Conservation (phyloP, 2,888 invertebrate genomes). For the Fabriciana adippe region DNA sequence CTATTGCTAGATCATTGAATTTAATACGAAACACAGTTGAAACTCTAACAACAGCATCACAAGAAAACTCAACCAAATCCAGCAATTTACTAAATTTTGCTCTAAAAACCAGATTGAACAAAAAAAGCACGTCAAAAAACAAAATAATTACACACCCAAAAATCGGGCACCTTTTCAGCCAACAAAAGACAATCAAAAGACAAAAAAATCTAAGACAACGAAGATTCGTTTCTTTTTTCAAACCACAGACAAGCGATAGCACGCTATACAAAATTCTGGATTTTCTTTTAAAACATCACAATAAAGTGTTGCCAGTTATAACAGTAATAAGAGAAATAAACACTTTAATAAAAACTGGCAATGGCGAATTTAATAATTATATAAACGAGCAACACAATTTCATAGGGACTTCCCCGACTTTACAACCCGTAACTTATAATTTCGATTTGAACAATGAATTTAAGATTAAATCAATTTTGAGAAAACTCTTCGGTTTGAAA, state of each 20-base stretch:
- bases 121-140: constrained; percentile 8
- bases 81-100: not conserved
- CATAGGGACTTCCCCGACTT: constrained; percentile 48
- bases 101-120: not conserved
- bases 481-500: constrained; percentile 55
- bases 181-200: too few relatives aligned
- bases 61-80: not conserved
- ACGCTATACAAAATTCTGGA: constrained; percentile 57
- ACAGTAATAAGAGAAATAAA: constrained; percentile 65
- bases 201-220: constrained; percentile 47
- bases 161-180: not conserved
- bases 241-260: constrained; percentile 48
- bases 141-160: not conserved
- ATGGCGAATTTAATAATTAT: constrained; percentile 59
- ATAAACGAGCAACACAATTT: constrained; percentile 62
- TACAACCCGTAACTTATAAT: constrained; percentile 50
- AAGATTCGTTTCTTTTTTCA: constrained; percentile 57
- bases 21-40: not conserved
- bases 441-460: constrained; percentile 59
- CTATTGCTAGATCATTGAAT: not conserved
- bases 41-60: not conserved
- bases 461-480: constrained; percentile 53
- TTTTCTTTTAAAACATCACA: constrained; percentile 57
- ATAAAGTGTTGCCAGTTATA: constrained; percentile 57
- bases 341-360: constrained; percentile 60